Percentiles rank a stretch among this genome's conserved stretches.
Conservation (phyloP, 2,113 vertebrate species). For the Cebidichthys violaceus region DNA sequence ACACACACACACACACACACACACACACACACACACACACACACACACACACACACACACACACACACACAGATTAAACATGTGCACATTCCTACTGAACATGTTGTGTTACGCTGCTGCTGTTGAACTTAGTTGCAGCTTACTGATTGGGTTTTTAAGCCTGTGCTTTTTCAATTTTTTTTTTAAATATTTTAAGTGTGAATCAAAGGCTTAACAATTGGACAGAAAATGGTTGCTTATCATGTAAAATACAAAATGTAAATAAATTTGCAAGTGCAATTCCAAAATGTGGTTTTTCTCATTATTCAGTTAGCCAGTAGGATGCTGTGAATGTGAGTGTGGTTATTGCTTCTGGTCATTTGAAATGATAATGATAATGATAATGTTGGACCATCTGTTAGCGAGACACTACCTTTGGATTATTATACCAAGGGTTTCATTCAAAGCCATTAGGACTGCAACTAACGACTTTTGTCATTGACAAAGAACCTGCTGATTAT, state of each 20-base stretch:
- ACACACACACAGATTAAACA: background rate
- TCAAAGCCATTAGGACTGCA: background rate
- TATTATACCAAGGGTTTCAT: background rate
- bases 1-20: no score
- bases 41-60: no score
- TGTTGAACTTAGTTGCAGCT: background rate
- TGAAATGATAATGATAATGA: background rate
- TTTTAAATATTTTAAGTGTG: background rate
- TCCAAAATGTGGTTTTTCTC: background rate
- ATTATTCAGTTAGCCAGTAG: background rate
- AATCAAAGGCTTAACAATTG: background rate
- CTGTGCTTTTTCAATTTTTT: background rate
- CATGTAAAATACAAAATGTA: background rate
- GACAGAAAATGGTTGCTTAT: background rate
- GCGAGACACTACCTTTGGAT: background rate
- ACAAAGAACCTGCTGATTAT: background rate
- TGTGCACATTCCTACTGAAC: constrained; percentile 17
- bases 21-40: no score
- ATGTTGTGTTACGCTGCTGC: background rate
- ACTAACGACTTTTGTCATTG: background rate
- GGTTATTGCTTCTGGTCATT: background rate
- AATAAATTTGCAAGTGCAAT: background rate
- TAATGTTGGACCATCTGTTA: background rate
- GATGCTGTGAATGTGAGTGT: background rate
- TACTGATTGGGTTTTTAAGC: background rate